These are phyloP conservation scores for Meriones unguiculatus DNA, from an alignment of 2,113 vertebrate species.

Conservation along the genomic window DNA sequence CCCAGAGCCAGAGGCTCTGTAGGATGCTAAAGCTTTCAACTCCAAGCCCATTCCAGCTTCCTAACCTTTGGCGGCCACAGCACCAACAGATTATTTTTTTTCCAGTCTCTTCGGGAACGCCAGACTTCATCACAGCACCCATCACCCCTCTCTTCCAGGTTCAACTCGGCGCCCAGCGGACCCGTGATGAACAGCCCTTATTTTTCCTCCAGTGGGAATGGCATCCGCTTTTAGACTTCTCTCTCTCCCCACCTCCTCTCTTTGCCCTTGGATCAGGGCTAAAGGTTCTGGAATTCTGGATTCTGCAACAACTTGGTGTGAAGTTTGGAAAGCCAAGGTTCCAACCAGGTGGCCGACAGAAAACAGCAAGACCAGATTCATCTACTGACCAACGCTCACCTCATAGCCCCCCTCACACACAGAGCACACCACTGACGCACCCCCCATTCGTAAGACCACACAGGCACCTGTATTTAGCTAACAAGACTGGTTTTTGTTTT, in stretches of 20 bases:
- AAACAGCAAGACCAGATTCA: conserved; percentile 66
- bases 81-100: conserved; percentile 30
- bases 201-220: conserved; percentile 71
- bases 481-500: conserved; percentile 74
- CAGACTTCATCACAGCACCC: neutral
- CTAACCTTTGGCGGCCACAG: conserved; percentile 40
- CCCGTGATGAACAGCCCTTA: conserved; percentile 70
- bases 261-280: neutral
- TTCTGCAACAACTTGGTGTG: conserved; percentile 61
- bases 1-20: conserved; percentile 1
- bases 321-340: conserved; percentile 69
- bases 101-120: neutral
- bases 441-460: conserved; percentile 2
- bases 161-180: conserved; percentile 72
- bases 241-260: neutral
- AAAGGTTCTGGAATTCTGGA: conserved; percentile 67
- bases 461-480: conserved; percentile 73
- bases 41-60: conserved; percentile 14
- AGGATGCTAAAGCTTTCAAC: conserved; percentile 29
- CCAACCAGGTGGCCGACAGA: conserved; percentile 55
- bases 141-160: conserved; percentile 75
- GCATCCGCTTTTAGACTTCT: conserved; percentile 71
- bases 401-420: neutral
- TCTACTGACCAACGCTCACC: conserved; percentile 7
- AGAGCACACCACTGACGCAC: neutral